A percentile compares a stretch with the other conserved stretches of the same genome.
Conservation (phyloP, 2,888 invertebrate genomes). For the Augiades crinisus region DNA sequence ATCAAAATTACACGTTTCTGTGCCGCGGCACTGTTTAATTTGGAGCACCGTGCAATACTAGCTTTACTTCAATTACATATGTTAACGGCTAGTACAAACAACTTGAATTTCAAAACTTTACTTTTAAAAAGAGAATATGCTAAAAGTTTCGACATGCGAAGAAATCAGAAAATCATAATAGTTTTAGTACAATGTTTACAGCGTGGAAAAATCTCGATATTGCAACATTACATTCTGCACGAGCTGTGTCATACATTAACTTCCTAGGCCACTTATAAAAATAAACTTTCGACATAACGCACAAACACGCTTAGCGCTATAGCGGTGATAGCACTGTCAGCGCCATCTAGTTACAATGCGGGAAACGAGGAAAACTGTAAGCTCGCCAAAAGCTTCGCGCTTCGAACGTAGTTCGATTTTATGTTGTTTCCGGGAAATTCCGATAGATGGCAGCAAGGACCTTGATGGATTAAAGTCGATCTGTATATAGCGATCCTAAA, state of each 20-base stretch:
- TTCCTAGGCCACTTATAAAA: slow-evolving; percentile 77
- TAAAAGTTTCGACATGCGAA: too few relatives aligned
- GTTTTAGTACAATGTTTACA: slow-evolving; percentile 28
- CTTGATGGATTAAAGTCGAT: not conserved
- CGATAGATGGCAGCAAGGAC: slow-evolving; percentile 43
- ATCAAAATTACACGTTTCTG: slow-evolving; percentile 26
- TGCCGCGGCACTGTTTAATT: slow-evolving; percentile 7
- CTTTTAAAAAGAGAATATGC: too few relatives aligned
- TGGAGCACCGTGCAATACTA: not conserved
- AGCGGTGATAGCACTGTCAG: slow-evolving; percentile 33
- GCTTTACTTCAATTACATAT: too few relatives aligned
- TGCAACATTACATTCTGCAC: slow-evolving; percentile 50
- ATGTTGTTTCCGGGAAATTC: slow-evolving; percentile 28
- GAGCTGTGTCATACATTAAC: slow-evolving; percentile 52
- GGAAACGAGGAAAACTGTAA: slow-evolving; percentile 48
- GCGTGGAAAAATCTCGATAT: slow-evolving; percentile 46
- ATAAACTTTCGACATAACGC: slow-evolving; percentile 62
- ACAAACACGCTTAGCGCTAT: slow-evolving; percentile 26
- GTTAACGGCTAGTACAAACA: too few relatives aligned
- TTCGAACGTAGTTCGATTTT: slow-evolving; percentile 34
- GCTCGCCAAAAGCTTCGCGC: slow-evolving; percentile 43
- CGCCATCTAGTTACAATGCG: slow-evolving; percentile 52
- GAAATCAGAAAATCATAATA: slow-evolving; percentile 24
- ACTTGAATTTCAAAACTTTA: too few relatives aligned
- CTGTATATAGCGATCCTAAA: too few relatives aligned